These are phyloP conservation scores for Salvelinus alpinus DNA, from an alignment of 2,113 vertebrate genomes.

Conservation along the genomic window DNA sequence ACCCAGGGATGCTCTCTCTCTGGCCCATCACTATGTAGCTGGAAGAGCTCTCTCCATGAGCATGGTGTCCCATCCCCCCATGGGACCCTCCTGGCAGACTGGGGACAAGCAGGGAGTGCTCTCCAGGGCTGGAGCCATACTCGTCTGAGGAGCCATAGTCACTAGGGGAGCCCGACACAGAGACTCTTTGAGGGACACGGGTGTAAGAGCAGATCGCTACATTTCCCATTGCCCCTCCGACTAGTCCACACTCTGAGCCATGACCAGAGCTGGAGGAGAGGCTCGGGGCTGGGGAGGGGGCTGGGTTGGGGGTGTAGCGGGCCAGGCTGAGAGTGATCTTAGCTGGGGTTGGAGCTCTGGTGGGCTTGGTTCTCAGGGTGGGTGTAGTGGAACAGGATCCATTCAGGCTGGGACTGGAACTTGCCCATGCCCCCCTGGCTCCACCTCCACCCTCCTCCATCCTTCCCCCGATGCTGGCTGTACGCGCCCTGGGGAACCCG, in stretches of 20 bases:
- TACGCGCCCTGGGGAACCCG: conserved; percentile 72
- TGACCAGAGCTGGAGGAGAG: conserved; percentile 80
- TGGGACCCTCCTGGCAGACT: conserved; percentile 51
- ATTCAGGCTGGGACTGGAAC: conserved; percentile 77
- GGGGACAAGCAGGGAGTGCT: conserved; percentile 70
- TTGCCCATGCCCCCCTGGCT: conserved; percentile 68
- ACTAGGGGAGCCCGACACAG: conserved; percentile 76
- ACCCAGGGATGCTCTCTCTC: conserved; percentile 60
- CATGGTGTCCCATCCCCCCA: conserved; percentile 47
- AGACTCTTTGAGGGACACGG: conserved; percentile 75
- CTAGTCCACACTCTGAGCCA: conserved; percentile 76
- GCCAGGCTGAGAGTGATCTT: conserved; percentile 79
- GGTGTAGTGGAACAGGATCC: conserved; percentile 79
- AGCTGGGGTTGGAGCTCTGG: conserved; percentile 75
- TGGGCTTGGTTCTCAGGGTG: conserved; percentile 73
- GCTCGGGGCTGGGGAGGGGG: conserved; percentile 67
- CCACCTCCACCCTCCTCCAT: conserved; percentile 67
- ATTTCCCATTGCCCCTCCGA: conserved; percentile 70
- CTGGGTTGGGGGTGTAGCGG: conserved; percentile 75
- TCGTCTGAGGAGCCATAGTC: conserved; percentile 84
- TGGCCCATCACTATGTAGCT: conserved; percentile 79
- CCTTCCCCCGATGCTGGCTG: conserved; percentile 74
- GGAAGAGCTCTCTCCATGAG: conserved; percentile 62
- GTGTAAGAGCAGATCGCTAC: conserved; percentile 74
- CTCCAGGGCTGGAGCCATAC: conserved; percentile 77